Evolutionary conservation across 2,113 vertebrate genomes (phyloP), one percentile per base, ranked within the genome.

Genomic region (Sisor rabdophorus): DNA sequence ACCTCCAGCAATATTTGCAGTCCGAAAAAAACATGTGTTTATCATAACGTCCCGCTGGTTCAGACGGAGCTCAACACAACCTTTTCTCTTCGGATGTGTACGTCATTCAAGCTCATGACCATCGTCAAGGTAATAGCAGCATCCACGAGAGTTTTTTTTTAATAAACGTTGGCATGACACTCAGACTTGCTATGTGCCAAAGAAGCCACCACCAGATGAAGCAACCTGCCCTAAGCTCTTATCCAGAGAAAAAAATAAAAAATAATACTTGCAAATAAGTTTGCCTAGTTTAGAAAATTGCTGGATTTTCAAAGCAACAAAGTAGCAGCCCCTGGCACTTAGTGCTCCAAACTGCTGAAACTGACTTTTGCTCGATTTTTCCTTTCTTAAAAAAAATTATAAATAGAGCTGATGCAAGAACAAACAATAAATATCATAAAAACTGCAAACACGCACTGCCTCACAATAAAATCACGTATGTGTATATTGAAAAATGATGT

Each of bases 201-300:
- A 61, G 15, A 53, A 77, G 11, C 24, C 24, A n/a, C 47, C 7
- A 61, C n/a, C 11, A 20, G n/a, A 22, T 58, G n/a, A 71, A 48
- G 32, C 3, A 77, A 59, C 48, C 13, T 64, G 76, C 67, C 75
- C 61, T 40, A 53, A 77, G 75, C 67, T 58, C 7, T 53, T 30
- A 68, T 4, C 55, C 65, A 24, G 40, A 9, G 61, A 71, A 53
- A 77, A 17, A 69, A 60, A 70, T 44, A 36, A 68, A 24, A 55
- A 28, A 68, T 50, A 69, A 69, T 22, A 15, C 54, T 58, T 24
- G 53, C 70, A 72, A 72, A 50, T 52, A 53, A 52, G 76, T 70
- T 77, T 52, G 55, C 56, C 58, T 60, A 60, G 75, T 55, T 77
- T 77, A 70, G 52, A 22, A 71, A 71, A 61, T 60, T 59, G 44